phyloP scores from a whole-genome alignment of 2,888 invertebrate genomes.

The Amblyteles armatorius region DNA sequence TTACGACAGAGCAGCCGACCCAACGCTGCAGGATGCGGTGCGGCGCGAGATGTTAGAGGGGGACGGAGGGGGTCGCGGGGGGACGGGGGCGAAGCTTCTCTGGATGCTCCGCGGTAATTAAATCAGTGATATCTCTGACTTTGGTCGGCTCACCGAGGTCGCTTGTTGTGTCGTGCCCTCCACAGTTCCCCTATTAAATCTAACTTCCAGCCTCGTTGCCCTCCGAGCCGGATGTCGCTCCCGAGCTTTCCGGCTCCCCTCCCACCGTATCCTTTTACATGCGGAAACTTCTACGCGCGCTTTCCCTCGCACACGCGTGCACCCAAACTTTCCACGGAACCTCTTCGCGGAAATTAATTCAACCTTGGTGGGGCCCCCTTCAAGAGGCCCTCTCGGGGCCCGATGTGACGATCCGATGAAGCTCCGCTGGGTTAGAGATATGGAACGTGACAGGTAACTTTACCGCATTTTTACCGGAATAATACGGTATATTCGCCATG shows the following conservation, averaged over 20 bases:
- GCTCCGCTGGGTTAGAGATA: no score
- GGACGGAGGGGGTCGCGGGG: background rate
- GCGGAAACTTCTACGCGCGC: background rate
- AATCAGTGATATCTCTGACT: conserved; percentile 70
- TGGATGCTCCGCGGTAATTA: conserved; percentile 69
- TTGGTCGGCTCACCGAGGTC: conserved; percentile 34
- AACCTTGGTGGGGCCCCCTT: no score
- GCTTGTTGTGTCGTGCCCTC: conserved; percentile 60
- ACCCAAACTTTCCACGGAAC: conserved; percentile 1
- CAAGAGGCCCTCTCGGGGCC: no score
- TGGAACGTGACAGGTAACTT: no score
- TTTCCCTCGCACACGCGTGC: conserved; percentile 3
- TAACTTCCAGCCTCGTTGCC: conserved; percentile 39
- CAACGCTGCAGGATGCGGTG: background rate
- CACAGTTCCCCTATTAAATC: conserved; percentile 43
- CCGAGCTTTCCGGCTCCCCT: conserved; percentile 10
- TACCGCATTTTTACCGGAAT: no score
- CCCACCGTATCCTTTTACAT: conserved; percentile 19
- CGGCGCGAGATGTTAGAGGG: background rate
- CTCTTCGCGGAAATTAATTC: background rate
- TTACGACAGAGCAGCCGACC: conserved; percentile 42
- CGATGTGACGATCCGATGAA: no score
- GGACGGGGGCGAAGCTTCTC: conserved; percentile 65
- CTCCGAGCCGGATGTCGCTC: conserved; percentile 18
- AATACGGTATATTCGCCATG: no score